These are phyloP conservation scores for Dryoscopus gambensis DNA, from an alignment of 2,113 vertebrate species.

Conservation along the genomic window DNA sequence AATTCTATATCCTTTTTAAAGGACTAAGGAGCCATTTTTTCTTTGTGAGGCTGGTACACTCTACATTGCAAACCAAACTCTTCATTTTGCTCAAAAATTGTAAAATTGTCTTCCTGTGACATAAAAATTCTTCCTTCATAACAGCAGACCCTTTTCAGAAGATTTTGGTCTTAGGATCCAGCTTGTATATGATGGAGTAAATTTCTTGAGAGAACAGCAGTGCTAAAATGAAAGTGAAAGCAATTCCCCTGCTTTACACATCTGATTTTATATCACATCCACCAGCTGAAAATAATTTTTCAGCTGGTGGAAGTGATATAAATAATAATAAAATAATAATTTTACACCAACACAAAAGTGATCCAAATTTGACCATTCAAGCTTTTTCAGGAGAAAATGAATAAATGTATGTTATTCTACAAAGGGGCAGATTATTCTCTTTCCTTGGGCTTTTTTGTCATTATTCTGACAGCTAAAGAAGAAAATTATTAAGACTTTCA, in stretches of 20 bases:
- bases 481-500: not conserved
- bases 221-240: not conserved
- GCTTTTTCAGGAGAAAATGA: not conserved
- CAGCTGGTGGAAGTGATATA: no score
- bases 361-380: not conserved
- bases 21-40: not conserved
- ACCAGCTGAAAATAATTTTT: not conserved
- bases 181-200: not conserved
- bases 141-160: not conserved
- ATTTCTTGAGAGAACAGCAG: not conserved
- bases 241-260: not conserved
- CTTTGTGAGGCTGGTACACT: not conserved
- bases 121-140: not conserved
- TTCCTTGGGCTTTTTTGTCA: not conserved
- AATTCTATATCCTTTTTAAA: not conserved
- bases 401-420: not conserved
- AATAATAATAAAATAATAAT: no score
- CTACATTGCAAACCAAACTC: not conserved
- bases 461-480: not conserved
- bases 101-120: not conserved
- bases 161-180: not conserved
- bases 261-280: not conserved
- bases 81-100: not conserved
- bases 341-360: not conserved
- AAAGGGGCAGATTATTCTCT: not conserved